Base-by-base conservation (phyloP, 1,140 invertebrate genomes). In the Branchinecta lynchi region DNA sequence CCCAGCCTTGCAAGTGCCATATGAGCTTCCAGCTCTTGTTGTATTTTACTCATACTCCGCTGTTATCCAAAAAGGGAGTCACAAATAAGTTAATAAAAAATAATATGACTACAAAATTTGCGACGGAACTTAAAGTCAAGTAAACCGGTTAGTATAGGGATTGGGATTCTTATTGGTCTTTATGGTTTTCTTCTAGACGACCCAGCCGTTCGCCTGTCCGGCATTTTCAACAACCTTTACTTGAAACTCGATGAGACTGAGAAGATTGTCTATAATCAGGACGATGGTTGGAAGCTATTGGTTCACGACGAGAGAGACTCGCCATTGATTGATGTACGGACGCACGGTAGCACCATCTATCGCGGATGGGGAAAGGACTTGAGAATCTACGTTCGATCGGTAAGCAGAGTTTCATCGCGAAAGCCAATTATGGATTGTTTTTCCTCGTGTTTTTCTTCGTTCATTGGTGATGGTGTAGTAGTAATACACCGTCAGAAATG, bases 191-290 rank as follows among this genome's bases (percentile, higher is more conserved):
- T 65, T 46, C 44, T 68, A 75, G 74, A 70, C 45, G 68, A 72
- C 3, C 71, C 72, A 15, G 67, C 15, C 8, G 74, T 75, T 7
- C 68, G 65, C 15, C 70, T 72, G 7, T 73, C 73, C 12, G 74
- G 74, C n/a, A 72, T 71, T 45, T 75, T 75, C 71, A 75, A 75
- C 70, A 74, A 75, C 69, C 46, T 75, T 68, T 75, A 75, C 70
- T 45, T 75, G 20, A 73, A 70, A 67, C 73, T 75, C 21, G 70
- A 75, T 10, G 74, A 75, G 45, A 66, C 43, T 15, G 72, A 75
- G 66, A 12, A 51, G 51, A 69, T 60, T 46, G 8, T 71, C 8
- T 68, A 67, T 17, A 43, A 43, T 12, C 70, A 70, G 10, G 70
- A 73, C 8, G 71, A 72, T 17, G 74, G 74, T 43, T 75, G 74